Conservation (phyloP, 2,113 vertebrate genomes). For the Coracopsis vasa region DNA sequence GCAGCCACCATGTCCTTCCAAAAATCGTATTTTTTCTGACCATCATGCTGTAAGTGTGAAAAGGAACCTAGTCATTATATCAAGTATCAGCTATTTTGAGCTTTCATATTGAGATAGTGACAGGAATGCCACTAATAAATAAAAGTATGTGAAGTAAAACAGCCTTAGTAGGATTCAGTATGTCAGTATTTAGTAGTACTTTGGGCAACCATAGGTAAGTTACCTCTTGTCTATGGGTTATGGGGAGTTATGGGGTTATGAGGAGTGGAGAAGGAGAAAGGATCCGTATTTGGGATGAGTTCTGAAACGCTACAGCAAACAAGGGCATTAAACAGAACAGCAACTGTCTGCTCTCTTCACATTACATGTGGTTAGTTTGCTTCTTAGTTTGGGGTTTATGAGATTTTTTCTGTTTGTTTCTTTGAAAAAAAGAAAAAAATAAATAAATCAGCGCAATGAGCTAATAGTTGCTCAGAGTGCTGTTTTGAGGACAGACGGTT, state of each 20-base stretch:
- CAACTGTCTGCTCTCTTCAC: background rate
- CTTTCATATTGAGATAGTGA: background rate
- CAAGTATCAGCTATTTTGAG: background rate
- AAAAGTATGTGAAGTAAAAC: background rate
- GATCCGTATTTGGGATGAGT: background rate
- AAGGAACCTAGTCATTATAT: slow-evolving; percentile 4
- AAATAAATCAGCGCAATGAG: background rate
- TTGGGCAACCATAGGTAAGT: background rate
- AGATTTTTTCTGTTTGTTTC: background rate
- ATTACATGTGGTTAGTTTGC: background rate
- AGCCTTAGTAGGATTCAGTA: background rate
- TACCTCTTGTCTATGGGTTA: background rate
- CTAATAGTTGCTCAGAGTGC: background rate
- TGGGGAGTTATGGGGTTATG: background rate
- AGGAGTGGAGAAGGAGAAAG: background rate
- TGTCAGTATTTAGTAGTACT: background rate
- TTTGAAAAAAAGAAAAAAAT: background rate
- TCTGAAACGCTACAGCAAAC: background rate
- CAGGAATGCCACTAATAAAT: background rate
- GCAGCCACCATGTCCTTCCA: slow-evolving; percentile 94
- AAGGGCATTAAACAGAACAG: background rate
- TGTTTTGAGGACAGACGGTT: background rate
- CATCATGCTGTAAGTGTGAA: slow-evolving; percentile 76
- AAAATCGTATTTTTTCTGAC: slow-evolving; percentile 87
- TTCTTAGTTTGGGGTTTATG: background rate